These are phyloP conservation scores for Tethea ocularis DNA, from an alignment of 2,888 invertebrate genomes.

Conservation along the genomic window DNA sequence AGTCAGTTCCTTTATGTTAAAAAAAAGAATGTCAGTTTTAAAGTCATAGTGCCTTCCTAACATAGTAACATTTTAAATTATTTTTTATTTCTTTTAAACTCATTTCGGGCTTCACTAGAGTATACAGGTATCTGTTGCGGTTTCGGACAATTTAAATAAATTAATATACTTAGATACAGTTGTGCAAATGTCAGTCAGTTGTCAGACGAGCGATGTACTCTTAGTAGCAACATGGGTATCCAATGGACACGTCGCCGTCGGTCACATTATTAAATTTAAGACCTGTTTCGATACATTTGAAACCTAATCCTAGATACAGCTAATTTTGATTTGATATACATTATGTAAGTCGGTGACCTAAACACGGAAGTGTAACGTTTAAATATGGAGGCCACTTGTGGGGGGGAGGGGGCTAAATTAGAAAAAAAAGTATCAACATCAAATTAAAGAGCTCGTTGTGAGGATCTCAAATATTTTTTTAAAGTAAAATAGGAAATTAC, in stretches of 20 bases:
- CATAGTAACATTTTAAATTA: too few species aligned
- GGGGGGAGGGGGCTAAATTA: too few species aligned
- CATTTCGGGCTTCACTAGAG: neutral
- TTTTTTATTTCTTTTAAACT: neutral
- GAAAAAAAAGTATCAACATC: too few species aligned
- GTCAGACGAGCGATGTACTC: slow-evolving; percentile 33
- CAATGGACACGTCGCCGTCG: neutral
- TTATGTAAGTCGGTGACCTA: too few species aligned
- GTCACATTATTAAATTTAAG: neutral
- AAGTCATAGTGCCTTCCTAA: neutral
- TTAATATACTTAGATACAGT: slow-evolving; percentile 32
- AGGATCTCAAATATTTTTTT: too few species aligned
- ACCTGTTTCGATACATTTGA: neutral
- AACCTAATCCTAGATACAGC: neutral
- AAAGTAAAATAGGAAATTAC: too few species aligned
- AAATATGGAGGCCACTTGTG: too few species aligned
- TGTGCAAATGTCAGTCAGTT: slow-evolving; percentile 60
- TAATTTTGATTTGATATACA: neutral
- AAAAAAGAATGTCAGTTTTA: neutral
- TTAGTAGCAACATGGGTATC: slow-evolving; percentile 11
- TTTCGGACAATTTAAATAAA: neutral
- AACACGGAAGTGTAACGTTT: too few species aligned
- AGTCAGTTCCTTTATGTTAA: too few species aligned
- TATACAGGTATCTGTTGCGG: neutral
- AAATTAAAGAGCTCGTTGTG: too few species aligned